phyloP scores from a whole-genome alignment of 2,113 vertebrate species.

The Leiothrix lutea region DNA sequence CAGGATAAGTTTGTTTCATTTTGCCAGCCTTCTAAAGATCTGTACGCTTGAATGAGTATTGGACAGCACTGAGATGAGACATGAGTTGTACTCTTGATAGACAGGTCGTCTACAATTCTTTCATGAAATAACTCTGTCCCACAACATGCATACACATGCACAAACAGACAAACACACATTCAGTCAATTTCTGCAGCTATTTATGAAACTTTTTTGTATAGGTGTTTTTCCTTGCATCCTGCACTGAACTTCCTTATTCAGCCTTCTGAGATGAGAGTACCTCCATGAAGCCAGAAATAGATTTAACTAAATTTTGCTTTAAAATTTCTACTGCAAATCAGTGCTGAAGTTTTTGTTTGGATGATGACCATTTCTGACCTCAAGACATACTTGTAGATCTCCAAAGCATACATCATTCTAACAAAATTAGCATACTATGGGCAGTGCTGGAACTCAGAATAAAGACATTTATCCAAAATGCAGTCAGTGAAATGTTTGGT shows the following conservation, averaged over 20 bases:
- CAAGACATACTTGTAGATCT: not conserved
- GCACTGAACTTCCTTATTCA: not conserved
- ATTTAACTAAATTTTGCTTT: constrained; percentile 10
- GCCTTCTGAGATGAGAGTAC: not conserved
- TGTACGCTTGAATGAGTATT: not conserved
- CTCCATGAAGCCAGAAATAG: not conserved
- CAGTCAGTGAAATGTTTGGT: not conserved
- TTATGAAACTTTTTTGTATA: not conserved
- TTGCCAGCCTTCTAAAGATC: not conserved
- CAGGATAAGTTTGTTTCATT: not conserved
- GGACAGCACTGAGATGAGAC: not conserved
- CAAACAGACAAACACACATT: not conserved
- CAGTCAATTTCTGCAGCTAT: not conserved
- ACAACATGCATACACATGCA: not conserved
- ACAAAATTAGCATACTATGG: not conserved
- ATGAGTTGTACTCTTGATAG: not conserved
- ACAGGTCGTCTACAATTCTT: not conserved
- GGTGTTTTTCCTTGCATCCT: not conserved
- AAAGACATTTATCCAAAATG: not conserved
- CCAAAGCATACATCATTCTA: not conserved
- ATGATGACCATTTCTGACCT: not conserved
- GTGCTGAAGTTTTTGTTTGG: not conserved
- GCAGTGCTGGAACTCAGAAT: not conserved
- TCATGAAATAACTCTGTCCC: not conserved
- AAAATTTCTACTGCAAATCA: not conserved